phyloP scores from a whole-genome alignment of 2,888 invertebrate species.

The Acrobasis consociella region DNA sequence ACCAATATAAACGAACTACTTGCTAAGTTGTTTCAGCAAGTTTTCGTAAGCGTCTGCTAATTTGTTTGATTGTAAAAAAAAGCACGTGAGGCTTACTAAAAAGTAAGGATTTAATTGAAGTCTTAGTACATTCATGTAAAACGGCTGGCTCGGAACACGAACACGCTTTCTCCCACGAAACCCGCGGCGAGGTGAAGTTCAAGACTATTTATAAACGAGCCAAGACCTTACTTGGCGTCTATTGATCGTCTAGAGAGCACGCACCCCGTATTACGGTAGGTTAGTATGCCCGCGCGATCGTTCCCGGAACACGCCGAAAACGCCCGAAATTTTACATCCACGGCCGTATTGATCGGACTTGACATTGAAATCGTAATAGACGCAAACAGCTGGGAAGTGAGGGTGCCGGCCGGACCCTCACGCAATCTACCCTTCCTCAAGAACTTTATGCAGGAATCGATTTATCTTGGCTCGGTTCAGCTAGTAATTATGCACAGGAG shows the following conservation, averaged over 20 bases:
- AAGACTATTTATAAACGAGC: slow-evolving; percentile 79
- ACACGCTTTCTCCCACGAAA: slow-evolving; percentile 68
- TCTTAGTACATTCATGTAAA: not conserved
- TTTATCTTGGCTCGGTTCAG: slow-evolving; percentile 57
- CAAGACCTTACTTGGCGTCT: slow-evolving; percentile 69
- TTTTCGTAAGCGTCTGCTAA: too few relatives aligned
- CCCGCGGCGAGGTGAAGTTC: slow-evolving; percentile 75
- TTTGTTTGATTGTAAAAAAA: too few relatives aligned
- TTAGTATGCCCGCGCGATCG: slow-evolving; percentile 76
- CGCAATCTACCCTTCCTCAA: slow-evolving; percentile 48
- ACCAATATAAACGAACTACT: too few relatives aligned
- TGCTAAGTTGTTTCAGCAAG: too few relatives aligned
- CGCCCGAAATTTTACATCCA: slow-evolving; percentile 79
- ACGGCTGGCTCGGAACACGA: slow-evolving; percentile 24
- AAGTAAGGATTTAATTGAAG: not conserved
- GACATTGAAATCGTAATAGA: slow-evolving; percentile 81
- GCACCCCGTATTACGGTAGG: slow-evolving; percentile 81
- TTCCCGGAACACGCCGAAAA: slow-evolving; percentile 75
- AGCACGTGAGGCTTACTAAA: not conserved
- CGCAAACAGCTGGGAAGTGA: slow-evolving; percentile 76
- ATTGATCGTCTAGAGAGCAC: slow-evolving; percentile 76
- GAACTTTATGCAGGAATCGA: slow-evolving; percentile 49
- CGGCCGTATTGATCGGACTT: slow-evolving; percentile 80
- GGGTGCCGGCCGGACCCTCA: slow-evolving; percentile 70
- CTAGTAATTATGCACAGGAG: slow-evolving; percentile 75